These are phyloP conservation scores for Catocala fraxini DNA, from an alignment of 2,888 invertebrate genomes.

Conservation along the genomic window DNA sequence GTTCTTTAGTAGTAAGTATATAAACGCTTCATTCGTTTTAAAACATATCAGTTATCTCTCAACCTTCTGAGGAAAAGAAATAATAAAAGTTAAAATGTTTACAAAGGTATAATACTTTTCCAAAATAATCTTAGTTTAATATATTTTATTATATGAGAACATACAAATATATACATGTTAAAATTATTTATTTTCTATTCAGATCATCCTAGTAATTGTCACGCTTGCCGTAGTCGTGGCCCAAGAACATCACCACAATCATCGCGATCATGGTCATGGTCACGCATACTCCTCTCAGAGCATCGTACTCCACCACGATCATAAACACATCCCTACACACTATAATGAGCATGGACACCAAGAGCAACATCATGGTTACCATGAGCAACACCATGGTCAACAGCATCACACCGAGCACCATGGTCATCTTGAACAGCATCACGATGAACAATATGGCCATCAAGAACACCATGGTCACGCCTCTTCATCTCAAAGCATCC, in stretches of 20 bases:
- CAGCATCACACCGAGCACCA: constrained; percentile 39
- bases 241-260: constrained; percentile 16
- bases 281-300: constrained; percentile 65
- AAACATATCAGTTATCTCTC: too few relatives aligned
- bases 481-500: too few relatives aligned
- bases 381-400: constrained; percentile 29
- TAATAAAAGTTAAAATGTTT: too few relatives aligned
- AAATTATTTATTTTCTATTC: too few relatives aligned
- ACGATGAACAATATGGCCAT: constrained; percentile 44
- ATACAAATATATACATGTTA: too few relatives aligned
- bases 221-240: constrained; percentile 59
- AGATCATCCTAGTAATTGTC: constrained; percentile 34
- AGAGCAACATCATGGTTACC: constrained; percentile 1
- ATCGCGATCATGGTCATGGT: constrained; percentile 49
- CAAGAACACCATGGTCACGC: too few relatives aligned
- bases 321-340: constrained; percentile 25
- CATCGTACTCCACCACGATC: constrained; percentile 42
- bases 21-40: too few relatives aligned
- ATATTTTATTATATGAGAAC: too few relatives aligned
- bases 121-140: too few relatives aligned
- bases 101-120: constrained; percentile 7
- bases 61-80: too few relatives aligned
- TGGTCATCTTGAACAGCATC: constrained; percentile 21
- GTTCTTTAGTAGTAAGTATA: too few relatives aligned
- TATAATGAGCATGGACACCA: constrained; percentile 11